Evolutionary conservation across 2,113 vertebrate species (phyloP).

Genomic region (Hyla sarda): DNA sequence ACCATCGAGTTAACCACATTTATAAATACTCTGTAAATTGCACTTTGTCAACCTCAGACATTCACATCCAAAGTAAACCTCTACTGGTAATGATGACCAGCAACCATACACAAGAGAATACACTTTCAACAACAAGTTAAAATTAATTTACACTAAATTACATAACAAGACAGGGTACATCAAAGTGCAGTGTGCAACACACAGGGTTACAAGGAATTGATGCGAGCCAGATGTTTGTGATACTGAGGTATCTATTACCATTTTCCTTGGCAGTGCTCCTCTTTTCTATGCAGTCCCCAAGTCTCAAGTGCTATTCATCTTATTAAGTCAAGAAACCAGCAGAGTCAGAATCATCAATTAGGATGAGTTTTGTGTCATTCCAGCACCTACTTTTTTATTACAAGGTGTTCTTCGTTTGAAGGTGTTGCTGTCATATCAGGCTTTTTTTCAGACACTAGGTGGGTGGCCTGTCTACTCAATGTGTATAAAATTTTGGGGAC

Average conservation of each 20-base stretch:
- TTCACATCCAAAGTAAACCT: conserved; percentile 2
- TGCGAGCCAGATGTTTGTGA: conserved; percentile 41
- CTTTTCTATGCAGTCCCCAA: conserved; percentile 26
- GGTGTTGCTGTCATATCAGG: conserved; percentile 30
- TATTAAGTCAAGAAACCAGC: conserved; percentile 43
- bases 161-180: conserved; percentile 38
- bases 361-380: conserved; percentile 36
- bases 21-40: conserved; percentile 1
- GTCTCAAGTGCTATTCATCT: conserved; percentile 41
- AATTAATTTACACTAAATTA: conserved; percentile 45
- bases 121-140: conserved; percentile 9
- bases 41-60: background rate
- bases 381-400: conserved; percentile 46
- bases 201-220: conserved; percentile 16
- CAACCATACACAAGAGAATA: background rate
- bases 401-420: conserved; percentile 41
- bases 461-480: conserved; percentile 26
- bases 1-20: conserved; percentile 4
- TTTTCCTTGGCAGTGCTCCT: conserved; percentile 39
- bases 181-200: conserved; percentile 3
- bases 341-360: conserved; percentile 36
- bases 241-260: conserved; percentile 46
- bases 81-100: conserved; percentile 5
- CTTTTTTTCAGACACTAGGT: conserved; percentile 4
- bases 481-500: background rate